Base-by-base conservation (phyloP, 1,140 invertebrate genomes). In the Antheraea mylitta region DNA sequence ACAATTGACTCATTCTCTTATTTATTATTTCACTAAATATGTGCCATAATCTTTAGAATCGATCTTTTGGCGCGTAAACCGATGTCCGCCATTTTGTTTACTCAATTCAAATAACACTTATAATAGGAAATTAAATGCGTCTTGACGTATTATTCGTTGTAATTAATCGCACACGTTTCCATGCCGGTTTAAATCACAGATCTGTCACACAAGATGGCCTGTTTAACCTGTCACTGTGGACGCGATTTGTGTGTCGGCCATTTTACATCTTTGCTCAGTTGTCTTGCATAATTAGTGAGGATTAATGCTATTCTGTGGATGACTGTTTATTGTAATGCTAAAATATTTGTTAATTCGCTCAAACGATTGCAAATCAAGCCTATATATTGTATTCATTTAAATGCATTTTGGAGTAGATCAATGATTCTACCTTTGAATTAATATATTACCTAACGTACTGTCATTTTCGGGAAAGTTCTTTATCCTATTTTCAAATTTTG, bases 281-380 rank as follows among this genome's bases (percentile, higher is more conserved):
- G 81, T 82, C 82, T 87, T 87, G 82, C 82, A 85, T 89, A 89
- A 91, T 90, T 91, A 91, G 82, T 80, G 71, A 78, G 82, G 80
- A 89, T 91, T 91, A 89, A 90, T 88, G 86, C 72, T 76, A 71
- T 69, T 77, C 82, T 86, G 80, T 85, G 82, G 82, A 83, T 79
- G 83, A 87, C 78, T 82, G 78, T 83, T 82, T 82, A 77, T 82
- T 85, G 73, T 70, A 74, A 60, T 61, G 22, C 45, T 61, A 16
- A 19, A 9, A 36, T 61, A 61, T n/a, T 4, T 16, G 60, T 30
- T 30, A 61, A 61, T 30, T 30, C 18, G 8, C 11, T 61, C 19
- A 36, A 9, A 30, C 11, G 7, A 30, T 30, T 30, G 6, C 7
- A 53, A 53, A 16, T 53, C 0, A 53, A 53, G 11, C 7, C 38